Evolutionary conservation across 1,140 invertebrate species (phyloP).

Genomic region (Latrodectus geometricus): DNA sequence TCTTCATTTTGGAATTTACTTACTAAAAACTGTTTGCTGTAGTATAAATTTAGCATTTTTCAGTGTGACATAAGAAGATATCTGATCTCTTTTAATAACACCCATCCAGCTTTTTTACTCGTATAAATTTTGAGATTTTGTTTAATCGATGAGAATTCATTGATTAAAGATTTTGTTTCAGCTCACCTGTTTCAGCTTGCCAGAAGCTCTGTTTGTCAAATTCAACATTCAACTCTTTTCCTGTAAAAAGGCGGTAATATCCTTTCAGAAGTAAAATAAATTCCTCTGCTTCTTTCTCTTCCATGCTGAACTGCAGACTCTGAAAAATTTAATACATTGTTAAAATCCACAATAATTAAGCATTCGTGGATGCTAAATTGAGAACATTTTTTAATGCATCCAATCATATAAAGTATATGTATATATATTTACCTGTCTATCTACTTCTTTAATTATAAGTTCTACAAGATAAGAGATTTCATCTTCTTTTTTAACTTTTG

Average conservation of each 20-base stretch:
- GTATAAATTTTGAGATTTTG: too few relatives aligned
- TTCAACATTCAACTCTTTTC: slow-evolving; percentile 71
- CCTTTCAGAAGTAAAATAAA: slow-evolving; percentile 84
- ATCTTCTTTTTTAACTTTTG: slow-evolving; percentile 80
- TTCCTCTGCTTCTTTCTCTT: slow-evolving; percentile 86
- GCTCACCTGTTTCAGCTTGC: slow-evolving; percentile 75
- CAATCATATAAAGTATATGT: background rate
- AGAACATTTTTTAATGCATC: background rate
- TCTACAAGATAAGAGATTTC: slow-evolving; percentile 75
- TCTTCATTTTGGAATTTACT: too few relatives aligned
- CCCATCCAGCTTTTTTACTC: too few relatives aligned
- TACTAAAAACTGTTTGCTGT: too few relatives aligned
- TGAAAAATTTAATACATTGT: slow-evolving; percentile 66
- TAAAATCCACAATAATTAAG: background rate
- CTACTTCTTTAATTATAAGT: slow-evolving; percentile 69
- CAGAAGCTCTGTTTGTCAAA: slow-evolving; percentile 71
- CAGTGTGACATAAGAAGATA: too few relatives aligned
- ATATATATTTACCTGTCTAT: slow-evolving; percentile 71
- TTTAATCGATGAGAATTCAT: too few relatives aligned
- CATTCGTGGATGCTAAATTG: background rate
- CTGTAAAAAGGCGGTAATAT: slow-evolving; percentile 78
- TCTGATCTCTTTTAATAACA: too few relatives aligned
- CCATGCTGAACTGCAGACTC: slow-evolving; percentile 79
- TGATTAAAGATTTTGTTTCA: background rate
- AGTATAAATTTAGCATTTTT: too few relatives aligned